Base-by-base conservation (phyloP, 1,140 invertebrate genomes). In the Calephelis nemesis region DNA sequence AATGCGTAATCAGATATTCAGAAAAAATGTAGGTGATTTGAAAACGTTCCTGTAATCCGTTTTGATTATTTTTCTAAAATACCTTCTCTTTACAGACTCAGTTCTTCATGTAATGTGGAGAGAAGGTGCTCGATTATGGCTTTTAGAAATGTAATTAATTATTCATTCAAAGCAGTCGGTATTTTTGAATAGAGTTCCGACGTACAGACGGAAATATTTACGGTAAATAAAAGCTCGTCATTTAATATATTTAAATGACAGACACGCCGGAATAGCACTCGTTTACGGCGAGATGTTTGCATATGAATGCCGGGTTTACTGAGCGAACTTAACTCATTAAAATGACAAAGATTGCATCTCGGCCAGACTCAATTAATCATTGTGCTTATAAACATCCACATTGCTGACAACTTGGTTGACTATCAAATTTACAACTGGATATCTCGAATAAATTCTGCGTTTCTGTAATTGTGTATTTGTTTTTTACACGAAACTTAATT, bases 301-400 rank as follows among this genome's bases (percentile, higher is more conserved):
- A 84, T 87, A 78, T 78, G 80, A 87, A 85, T 80, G 74, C 74
- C 47, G 69, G 67, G 62, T 70, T 72, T 67, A 65, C 42, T 45
- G 8, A 45, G 42, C 6, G 42, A 45, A 45, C 42, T 45, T 45
- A 45, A 45, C 79, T 82, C 81, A 84, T 85, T 84, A 78, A 72
- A 84, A 85, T 85, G 77, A 87, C 84, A 87, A 87, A 87, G 83
- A 85, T 84, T 74, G 73, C 74, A 74, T 74, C 78, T 72, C 60
- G 71, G 48, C 42, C 78, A 76, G 82, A 82, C 76, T 75, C 74
- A 72, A 87, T 87, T 87, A 84, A 83, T 84, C 81, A 85, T 85
- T 80, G 81, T 83, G 75, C 79, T 85, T 78, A 85, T 87, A 84
- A 84, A 80, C 82, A 83, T 84, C 76, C 76, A 70, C 69, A 73